Base-by-base conservation (phyloP, 2,888 invertebrate genomes). In the Acutogordius australiensis region DNA sequence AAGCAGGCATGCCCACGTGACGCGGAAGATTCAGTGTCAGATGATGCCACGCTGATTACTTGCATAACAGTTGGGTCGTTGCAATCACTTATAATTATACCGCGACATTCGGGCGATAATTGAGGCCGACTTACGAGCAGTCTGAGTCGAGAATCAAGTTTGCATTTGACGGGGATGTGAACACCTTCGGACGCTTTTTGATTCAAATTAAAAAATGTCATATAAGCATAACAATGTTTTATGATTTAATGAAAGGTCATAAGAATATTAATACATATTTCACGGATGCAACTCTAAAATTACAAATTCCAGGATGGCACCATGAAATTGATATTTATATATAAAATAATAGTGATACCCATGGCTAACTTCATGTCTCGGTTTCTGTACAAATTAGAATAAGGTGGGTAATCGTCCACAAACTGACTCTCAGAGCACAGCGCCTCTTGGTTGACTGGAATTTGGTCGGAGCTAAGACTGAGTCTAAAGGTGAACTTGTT, bases 301-400 rank as follows among this genome's bases (percentile, higher is more conserved):
- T n/a, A n/a, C n/a, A n/a, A n/a, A n/a, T n/a, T n/a, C n/a, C n/a
- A n/a, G n/a, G n/a, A n/a, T n/a, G n/a, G n/a, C n/a, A n/a, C n/a
- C n/a, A n/a, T n/a, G n/a, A n/a, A n/a, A n/a, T n/a, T n/a, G n/a
- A 37, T 13, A 37, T 8, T 37, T 37, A 37, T 13, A 37, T 37
- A 37, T 13, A 37, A 37, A 8, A 37, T 37, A 37, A 37, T n/a
- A 37, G n/a, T 37, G 8, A 18, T 51, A 51, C 51, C 51, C 51
- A 51, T 51, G 51, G 51, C 51, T 8, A 51, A 23, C 23, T 51
- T 51, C 51, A 51, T 51, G 23, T 51, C 51, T 23, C 51, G 8
- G 26, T 51, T 51, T 23, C 51, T 51, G 26, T 51, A 51, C 4
- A 13, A 26, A 23, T 51, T 51, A n/a, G 51, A 51, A 51, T 51